Percentiles rank a stretch among this genome's conserved stretches.
Evolutionary conservation across 2,797 vertebrate genomes (phyloP).

Genomic region (Lerista edwardsae): DNA sequence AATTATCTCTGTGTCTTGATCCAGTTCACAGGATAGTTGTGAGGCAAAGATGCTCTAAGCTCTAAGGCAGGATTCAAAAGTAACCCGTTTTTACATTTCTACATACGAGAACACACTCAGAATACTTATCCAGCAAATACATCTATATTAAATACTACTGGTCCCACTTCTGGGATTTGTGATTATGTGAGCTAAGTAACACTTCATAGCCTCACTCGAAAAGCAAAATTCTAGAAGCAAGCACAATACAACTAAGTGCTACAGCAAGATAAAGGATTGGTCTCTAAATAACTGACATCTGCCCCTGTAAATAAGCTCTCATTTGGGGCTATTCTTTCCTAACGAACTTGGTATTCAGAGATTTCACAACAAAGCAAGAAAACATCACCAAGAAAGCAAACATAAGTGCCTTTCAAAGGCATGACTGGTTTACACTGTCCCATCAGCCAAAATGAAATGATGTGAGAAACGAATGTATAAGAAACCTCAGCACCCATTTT

Average conservation of each 20-base stretch:
- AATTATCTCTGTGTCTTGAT: neutral
- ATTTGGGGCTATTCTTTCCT: neutral
- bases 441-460: neutral
- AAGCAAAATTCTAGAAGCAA: neutral
- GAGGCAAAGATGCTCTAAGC: neutral
- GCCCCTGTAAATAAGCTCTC: constrained; percentile 12
- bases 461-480: neutral
- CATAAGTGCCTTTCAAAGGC: neutral
- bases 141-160: neutral
- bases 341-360: neutral
- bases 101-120: neutral
- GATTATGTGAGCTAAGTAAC: neutral
- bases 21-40: neutral
- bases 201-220: neutral
- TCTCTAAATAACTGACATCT: neutral
- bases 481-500: neutral
- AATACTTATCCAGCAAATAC: neutral
- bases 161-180: neutral
- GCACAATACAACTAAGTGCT: neutral
- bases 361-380: neutral
- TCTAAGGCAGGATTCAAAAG: neutral
- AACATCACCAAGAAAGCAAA: neutral
- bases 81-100: neutral
- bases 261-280: constrained; percentile 6
- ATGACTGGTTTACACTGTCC: neutral